These are phyloP conservation scores for Luehdorfia chinensis DNA, from an alignment of 1,140 invertebrate genomes.

Conservation along the genomic window DNA sequence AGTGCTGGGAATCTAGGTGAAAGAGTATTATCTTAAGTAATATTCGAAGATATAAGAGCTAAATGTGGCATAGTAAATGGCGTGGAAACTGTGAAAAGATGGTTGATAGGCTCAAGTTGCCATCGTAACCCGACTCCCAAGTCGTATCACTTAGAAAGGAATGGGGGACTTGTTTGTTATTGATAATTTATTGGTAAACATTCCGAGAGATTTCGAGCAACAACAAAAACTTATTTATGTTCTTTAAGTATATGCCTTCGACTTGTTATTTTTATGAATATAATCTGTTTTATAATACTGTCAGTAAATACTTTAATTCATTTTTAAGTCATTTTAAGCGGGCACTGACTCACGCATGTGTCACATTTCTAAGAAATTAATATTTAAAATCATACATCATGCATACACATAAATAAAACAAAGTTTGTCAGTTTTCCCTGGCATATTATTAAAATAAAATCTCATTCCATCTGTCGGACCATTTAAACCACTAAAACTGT, in stretches of 20 bases:
- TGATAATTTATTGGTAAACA: constrained; percentile 47
- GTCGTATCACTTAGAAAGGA: constrained; percentile 27
- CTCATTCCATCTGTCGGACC: too few species aligned
- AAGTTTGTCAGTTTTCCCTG: too few species aligned
- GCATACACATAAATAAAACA: too few species aligned
- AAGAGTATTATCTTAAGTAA: constrained; percentile 11
- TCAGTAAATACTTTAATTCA: too few species aligned
- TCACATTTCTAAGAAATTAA: too few species aligned
- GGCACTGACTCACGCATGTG: too few species aligned
- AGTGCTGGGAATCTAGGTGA: too few species aligned
- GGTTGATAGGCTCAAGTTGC: constrained; percentile 33
- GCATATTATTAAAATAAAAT: too few species aligned
- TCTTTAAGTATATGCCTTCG: constrained; percentile 8
- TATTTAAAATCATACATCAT: too few species aligned
- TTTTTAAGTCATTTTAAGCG: too few species aligned
- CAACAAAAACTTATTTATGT: constrained; percentile 17
- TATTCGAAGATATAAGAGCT: constrained; percentile 12
- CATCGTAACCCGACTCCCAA: constrained; percentile 9
- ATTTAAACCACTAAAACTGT: too few species aligned
- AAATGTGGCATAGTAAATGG: constrained; percentile 45
- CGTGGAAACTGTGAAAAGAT: constrained; percentile 51
- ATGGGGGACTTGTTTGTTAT: constrained; percentile 40
- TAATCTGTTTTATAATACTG: too few species aligned
- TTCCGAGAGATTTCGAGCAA: constrained; percentile 22
- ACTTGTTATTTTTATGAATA: background rate